Evolutionary conservation across 2,797 vertebrate genomes (phyloP), one percentile per base, ranked within the genome.

Genomic region (Sebastes hubbsi): DNA sequence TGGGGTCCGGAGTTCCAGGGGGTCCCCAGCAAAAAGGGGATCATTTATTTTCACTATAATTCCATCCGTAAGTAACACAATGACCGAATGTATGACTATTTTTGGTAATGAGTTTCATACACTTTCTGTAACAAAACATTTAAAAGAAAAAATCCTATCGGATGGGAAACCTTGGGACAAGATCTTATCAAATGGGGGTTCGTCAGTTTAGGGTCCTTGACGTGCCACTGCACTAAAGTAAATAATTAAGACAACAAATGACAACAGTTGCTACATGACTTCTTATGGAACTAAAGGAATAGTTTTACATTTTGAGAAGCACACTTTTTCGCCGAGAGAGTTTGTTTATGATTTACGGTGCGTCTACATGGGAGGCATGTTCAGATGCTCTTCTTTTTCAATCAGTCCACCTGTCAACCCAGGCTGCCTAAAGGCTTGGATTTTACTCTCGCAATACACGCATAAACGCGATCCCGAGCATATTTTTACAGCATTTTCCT

Each of bases 61-160:
- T 49, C 0, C 7, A 49, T 49, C 8, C 7, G 0, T 0, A 49
- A 49, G 46, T 20, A 49, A 49, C 46, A 20, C 46, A 49, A 20
- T 49, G 46, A 49, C 18, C 3, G 6, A 46, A 46, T 46, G 42
- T 18, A 46, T 46, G 46, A 49, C 46, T 49, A 9, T 49, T 49
- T 20, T 20, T 49, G 46, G 46, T 49, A 0, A 49, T 49, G 46
- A 0, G 46, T 20, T 38, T 38, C 36, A 38, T 38, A 38, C 36
- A 0, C 36, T 38, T 38, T 38, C 36, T 49, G 46, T 49, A 49
- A 49, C 16, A 20, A 49, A 8, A 49, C 46, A 18, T 49, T 8
- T 49, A 49, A 49, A 49, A 8, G 42, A 46, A 14, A 46, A 49
- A 49, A 49, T 49, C 18, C 4, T 49, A 20, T 49, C 0, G 0